Conservation (phyloP, 2,888 invertebrate species). For the Muschampia plurimacula region DNA sequence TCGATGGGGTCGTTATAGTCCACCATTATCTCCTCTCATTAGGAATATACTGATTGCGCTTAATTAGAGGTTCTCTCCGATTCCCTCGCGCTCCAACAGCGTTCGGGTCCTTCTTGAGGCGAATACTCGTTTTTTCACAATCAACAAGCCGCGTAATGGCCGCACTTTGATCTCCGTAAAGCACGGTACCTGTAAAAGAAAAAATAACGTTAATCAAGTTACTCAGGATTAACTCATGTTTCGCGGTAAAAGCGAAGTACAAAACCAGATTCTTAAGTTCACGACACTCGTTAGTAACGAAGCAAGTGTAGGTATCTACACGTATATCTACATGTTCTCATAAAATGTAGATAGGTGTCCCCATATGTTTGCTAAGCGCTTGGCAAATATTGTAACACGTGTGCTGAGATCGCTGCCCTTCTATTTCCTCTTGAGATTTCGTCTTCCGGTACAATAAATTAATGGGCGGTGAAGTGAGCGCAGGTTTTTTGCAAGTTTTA, state of each 20-base stretch:
- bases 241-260: slow-evolving; percentile 34
- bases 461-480: slow-evolving; percentile 66
- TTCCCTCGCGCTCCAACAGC: slow-evolving; percentile 74
- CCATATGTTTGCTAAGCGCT: slow-evolving; percentile 78
- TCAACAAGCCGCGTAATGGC: slow-evolving; percentile 79
- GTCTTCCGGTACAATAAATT: slow-evolving; percentile 84
- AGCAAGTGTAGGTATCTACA: slow-evolving; percentile 27
- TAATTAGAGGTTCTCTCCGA: slow-evolving; percentile 82
- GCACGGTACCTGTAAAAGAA: slow-evolving; percentile 76
- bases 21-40: slow-evolving; percentile 84
- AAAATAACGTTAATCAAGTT: slow-evolving; percentile 51
- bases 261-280: slow-evolving; percentile 37
- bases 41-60: slow-evolving; percentile 86
- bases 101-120: slow-evolving; percentile 69
- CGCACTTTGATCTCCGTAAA: slow-evolving; percentile 81
- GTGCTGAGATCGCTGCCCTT: slow-evolving; percentile 75
- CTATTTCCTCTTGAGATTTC: slow-evolving; percentile 84
- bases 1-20: slow-evolving; percentile 82
- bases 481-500: slow-evolving; percentile 65
- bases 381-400: slow-evolving; percentile 86
- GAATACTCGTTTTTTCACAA: slow-evolving; percentile 83
- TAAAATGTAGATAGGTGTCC: slow-evolving; percentile 61
- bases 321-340: slow-evolving; percentile 27
- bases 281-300: slow-evolving; percentile 8
- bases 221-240: slow-evolving; percentile 38